Evolutionary conservation across 2,888 invertebrate species (phyloP).

Genomic region (Plagiodera versicolora): DNA sequence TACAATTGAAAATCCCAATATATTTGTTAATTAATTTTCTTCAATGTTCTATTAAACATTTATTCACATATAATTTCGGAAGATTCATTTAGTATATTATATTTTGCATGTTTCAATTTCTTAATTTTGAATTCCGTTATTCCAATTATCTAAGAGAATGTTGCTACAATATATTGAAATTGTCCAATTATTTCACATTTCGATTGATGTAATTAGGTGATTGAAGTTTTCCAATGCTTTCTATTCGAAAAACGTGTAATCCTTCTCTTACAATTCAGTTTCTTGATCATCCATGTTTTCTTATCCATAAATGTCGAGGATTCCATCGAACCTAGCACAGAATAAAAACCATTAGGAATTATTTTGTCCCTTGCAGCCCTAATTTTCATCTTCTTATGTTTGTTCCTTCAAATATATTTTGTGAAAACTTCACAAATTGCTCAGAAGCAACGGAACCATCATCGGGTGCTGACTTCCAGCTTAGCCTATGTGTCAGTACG

Average conservation of each 20-base stretch:
- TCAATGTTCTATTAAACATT: too few species aligned
- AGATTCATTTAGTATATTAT: too few species aligned
- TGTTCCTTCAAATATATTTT: not conserved
- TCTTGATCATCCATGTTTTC: slow-evolving; percentile 6
- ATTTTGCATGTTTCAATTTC: too few species aligned
- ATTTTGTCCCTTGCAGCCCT: not conserved
- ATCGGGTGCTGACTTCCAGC: not conserved
- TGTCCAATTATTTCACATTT: too few species aligned
- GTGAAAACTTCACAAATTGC: not conserved
- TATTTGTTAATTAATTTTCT: too few species aligned
- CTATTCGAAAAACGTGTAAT: not conserved
- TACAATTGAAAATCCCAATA: too few species aligned
- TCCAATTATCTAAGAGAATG: too few species aligned
- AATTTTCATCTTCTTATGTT: not conserved
- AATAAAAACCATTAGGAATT: slow-evolving; percentile 14
- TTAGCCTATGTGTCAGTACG: not conserved
- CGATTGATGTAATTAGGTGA: too few species aligned
- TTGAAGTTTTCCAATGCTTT: not conserved
- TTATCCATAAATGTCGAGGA: not conserved
- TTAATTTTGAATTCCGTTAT: too few species aligned
- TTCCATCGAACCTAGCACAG: slow-evolving; percentile 11
- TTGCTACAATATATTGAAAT: too few species aligned
- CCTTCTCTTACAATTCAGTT: slow-evolving; percentile 1
- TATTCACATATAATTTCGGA: too few species aligned
- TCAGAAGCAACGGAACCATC: not conserved